Conservation (phyloP, 1,140 invertebrate genomes). For the Lepidostoma basale region DNA sequence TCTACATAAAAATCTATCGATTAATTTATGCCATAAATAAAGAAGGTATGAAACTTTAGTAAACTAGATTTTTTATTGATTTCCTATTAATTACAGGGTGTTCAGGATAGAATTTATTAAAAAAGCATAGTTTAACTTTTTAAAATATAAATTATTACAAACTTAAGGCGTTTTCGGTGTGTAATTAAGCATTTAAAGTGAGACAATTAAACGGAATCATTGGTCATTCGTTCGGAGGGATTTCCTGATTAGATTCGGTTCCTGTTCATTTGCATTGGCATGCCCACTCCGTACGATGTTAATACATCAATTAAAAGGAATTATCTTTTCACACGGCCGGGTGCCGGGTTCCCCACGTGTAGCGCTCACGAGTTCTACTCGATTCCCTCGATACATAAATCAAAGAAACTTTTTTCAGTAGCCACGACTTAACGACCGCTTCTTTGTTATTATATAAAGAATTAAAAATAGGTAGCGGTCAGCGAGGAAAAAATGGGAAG, state of each 20-base stretch:
- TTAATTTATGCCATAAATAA: no score
- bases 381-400: constrained; percentile 40
- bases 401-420: constrained; percentile 45
- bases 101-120: no score
- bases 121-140: no score
- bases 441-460: constrained; percentile 44
- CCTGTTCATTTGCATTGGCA: constrained; percentile 28
- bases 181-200: constrained; percentile 15
- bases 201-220: not conserved
- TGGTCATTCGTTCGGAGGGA: not conserved
- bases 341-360: constrained; percentile 10
- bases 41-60: no score
- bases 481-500: constrained; percentile 42
- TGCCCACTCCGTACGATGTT: constrained; percentile 7
- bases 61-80: no score
- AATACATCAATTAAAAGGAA: constrained; percentile 42
- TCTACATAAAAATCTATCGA: no score
- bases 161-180: no score
- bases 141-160: no score
- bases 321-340: constrained; percentile 44
- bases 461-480: constrained; percentile 40
- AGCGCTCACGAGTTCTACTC: constrained; percentile 22
- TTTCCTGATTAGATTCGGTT: not conserved
- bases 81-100: no score
- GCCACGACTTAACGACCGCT: constrained; percentile 39